A percentile compares a stretch with the other conserved stretches of the same genome.
phyloP scores from a whole-genome alignment of 2,888 invertebrate species.

The Hydropsyche betteni region DNA sequence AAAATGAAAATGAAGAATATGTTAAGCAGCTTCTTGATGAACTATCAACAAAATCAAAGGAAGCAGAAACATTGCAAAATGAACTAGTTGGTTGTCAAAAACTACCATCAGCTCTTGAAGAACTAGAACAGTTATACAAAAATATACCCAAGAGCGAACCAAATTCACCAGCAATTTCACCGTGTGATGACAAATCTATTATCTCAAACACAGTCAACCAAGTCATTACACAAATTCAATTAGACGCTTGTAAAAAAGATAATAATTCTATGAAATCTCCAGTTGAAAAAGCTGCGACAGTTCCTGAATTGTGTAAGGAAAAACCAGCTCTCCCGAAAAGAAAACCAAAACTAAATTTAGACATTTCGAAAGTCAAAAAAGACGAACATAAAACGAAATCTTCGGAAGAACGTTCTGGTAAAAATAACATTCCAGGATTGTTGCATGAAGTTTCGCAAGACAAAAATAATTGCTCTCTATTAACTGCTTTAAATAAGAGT shows the following conservation, averaged over 20 bases:
- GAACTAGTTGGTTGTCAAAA: conserved; percentile 61
- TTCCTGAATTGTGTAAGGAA: conserved; percentile 3
- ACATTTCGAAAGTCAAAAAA: conserved; percentile 30
- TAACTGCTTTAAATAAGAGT: conserved; percentile 29
- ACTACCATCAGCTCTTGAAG: conserved; percentile 62
- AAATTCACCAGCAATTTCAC: conserved; percentile 2
- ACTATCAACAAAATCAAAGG: conserved; percentile 66
- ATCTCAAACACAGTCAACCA: conserved; percentile 11
- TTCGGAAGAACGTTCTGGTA: conserved; percentile 20
- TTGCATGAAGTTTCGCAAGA: conserved; percentile 26
- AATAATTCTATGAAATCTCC: background rate
- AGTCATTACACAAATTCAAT: conserved; percentile 31
- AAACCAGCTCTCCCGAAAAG: conserved; percentile 49
- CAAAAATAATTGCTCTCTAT: conserved; percentile 18
- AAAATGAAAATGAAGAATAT: conserved; percentile 66
- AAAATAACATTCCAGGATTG: background rate
- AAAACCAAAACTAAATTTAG: conserved; percentile 45
- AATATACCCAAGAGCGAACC: conserved; percentile 2
- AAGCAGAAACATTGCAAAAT: conserved; percentile 63
- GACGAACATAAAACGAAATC: conserved; percentile 35
- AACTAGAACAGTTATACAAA: conserved; percentile 56
- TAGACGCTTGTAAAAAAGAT: conserved; percentile 1
- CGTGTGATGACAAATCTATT: conserved; percentile 6
- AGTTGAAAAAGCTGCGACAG: background rate
- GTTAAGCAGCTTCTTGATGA: conserved; percentile 69